A percentile compares a stretch with the other conserved stretches of the same genome.
Evolutionary conservation across 1,140 invertebrate species (phyloP).

Genomic region (Orussus abietinus): DNA sequence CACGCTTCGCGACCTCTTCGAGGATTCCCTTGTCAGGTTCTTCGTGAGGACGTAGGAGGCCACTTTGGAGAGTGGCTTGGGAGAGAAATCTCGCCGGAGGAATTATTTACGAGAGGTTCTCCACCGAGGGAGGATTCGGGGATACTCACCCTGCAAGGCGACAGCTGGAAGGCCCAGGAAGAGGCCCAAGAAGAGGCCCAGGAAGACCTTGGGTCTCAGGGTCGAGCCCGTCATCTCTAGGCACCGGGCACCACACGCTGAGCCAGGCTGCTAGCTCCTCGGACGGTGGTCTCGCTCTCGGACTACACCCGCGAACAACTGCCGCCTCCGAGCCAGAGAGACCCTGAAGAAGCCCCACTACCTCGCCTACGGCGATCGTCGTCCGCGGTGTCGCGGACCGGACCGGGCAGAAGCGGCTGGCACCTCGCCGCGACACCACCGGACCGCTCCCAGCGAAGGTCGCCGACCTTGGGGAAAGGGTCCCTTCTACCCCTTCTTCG

Average conservation of each 20-base stretch:
- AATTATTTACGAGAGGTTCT: no score
- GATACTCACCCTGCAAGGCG: constrained; percentile 49
- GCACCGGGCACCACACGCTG: constrained; percentile 44
- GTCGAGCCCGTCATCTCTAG: constrained; percentile 50
- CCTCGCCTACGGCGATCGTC: background rate
- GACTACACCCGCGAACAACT: constrained; percentile 47
- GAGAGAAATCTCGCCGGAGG: no score
- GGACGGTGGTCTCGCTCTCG: constrained; percentile 43
- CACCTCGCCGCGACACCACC: no score
- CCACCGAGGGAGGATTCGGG: background rate
- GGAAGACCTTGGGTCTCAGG: constrained; percentile 43
- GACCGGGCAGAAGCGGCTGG: no score
- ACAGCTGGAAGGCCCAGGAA: constrained; percentile 44
- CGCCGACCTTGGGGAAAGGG: no score
- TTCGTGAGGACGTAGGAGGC: no score
- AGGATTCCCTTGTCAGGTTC: no score
- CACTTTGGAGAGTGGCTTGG: no score
- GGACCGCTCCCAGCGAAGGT: no score
- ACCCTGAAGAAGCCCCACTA: constrained; percentile 21
- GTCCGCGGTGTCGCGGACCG: constrained; percentile 8
- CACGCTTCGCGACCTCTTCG: no score
- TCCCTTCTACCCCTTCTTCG: constrained; percentile 1
- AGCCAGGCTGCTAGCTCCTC: constrained; percentile 43
- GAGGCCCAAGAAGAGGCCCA: constrained; percentile 49
- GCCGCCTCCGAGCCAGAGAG: constrained; percentile 36